Conservation (phyloP, 2,113 vertebrate species). For the Erythrocercus mccallii region DNA sequence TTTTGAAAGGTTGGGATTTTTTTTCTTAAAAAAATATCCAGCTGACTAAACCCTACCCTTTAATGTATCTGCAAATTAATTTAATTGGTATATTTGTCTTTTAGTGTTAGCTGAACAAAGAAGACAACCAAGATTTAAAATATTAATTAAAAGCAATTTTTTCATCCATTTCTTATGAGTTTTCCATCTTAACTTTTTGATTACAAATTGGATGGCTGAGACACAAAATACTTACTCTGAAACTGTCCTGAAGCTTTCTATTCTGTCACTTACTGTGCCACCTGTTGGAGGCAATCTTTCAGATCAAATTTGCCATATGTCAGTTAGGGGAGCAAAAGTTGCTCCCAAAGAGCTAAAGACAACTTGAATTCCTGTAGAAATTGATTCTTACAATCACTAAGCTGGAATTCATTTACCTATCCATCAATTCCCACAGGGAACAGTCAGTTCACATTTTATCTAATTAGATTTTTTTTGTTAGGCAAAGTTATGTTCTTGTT, state of each 20-base stretch:
- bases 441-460: background rate
- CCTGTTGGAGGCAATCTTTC: background rate
- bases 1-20: background rate
- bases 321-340: background rate
- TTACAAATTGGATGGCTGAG: background rate
- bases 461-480: accelerated
- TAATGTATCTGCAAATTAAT: background rate
- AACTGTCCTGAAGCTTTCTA: background rate
- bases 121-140: background rate
- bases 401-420: background rate
- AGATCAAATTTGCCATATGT: background rate
- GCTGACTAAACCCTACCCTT: background rate
- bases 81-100: background rate
- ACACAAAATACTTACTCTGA: background rate
- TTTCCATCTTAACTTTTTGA: background rate
- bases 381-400: background rate
- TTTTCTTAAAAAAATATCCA: background rate
- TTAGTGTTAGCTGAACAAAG: background rate
- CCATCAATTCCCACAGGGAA: background rate
- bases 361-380: background rate
- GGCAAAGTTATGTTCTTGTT: background rate
- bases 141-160: background rate
- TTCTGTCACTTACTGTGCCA: background rate
- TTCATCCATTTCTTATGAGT: background rate
- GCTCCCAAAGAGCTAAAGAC: background rate